Base-by-base conservation (phyloP, 2,888 invertebrate genomes). In the Athripsodes cinereus region DNA sequence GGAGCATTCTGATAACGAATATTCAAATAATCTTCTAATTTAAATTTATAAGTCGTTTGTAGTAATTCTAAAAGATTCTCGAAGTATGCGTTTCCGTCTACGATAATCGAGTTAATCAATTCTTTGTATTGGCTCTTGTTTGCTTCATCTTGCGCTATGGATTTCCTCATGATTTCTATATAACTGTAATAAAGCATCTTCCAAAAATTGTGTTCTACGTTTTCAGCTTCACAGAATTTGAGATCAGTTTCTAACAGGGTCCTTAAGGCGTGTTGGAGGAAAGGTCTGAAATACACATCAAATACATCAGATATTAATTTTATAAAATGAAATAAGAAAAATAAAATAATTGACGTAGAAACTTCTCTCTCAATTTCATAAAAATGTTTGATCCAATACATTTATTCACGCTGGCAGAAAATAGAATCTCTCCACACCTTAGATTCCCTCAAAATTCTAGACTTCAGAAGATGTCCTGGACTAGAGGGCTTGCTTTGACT, bases 181-280 rank as follows among this genome's bases (percentile, higher is more conserved):
- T 92, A 86, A 70, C 88, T 88, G 70, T 96, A 90, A 71, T 90
- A 96, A 2, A 92, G 79, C 61, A 92, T 83, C 72, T 93, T 94
- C 96, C 96, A 96, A 71, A 96, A 86, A 69, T 90, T 86, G 67
- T 90, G 89, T 68, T 96, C 96, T 8, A 93, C 85, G 69, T 93
- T 92, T 68, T 92, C 88, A 46, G 86, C 81, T 69, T 91, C 89
- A 66, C 92, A 90, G 70, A 92, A 91, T 72, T 91, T 92, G 58
- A 94, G 81, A 72, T 95, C 92, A 47, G 86, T 83, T 68, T 87
- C 77, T 11, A 92, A 72, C 10, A 92, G 75, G 64, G 78, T 82
- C 64, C 82, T 80, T 50, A 90, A 80, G 52, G 85, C 84, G 60
- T 82, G 79, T 73, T 88, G 87, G 59, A 92, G 74, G 67, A 83